Evolutionary conservation across 2,888 invertebrate genomes (phyloP).

Genomic region (Hipparchia sbordonii): DNA sequence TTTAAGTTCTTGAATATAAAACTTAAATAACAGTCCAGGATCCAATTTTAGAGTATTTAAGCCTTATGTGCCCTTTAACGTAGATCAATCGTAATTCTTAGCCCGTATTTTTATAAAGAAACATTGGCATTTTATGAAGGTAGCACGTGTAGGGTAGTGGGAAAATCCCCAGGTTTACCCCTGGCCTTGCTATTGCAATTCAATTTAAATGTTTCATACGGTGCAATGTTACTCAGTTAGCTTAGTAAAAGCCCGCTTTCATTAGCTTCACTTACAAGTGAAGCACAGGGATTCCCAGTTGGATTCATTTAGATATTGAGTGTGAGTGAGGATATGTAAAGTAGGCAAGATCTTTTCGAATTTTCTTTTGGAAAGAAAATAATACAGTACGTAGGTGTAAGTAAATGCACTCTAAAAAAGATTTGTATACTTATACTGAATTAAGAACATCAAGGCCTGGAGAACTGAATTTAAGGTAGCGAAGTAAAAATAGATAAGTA

Average conservation of each 20-base stretch:
- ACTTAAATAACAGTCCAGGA: too few relatives aligned
- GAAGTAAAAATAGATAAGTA: too few relatives aligned
- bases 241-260: background rate
- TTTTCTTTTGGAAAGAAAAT: too few relatives aligned
- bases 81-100: background rate
- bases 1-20: too few relatives aligned
- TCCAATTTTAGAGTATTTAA: too few relatives aligned
- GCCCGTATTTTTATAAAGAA: background rate
- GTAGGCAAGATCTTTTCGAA: too few relatives aligned
- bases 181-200: constrained; percentile 1
- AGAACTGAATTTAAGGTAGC: too few relatives aligned
- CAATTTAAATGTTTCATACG: constrained; percentile 6
- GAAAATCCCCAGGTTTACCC: background rate
- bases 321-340: background rate
- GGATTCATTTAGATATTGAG: background rate
- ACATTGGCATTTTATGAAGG: background rate
- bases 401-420: too few relatives aligned
- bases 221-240: constrained; percentile 3
- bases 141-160: background rate
- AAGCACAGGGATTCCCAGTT: background rate
- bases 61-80: too few relatives aligned
- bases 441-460: too few relatives aligned
- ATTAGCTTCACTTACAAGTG: background rate
- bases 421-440: too few relatives aligned
- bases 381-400: too few relatives aligned